phyloP scores from a whole-genome alignment of 1,140 invertebrate species.

The Pentalonia nigronervosa region DNA sequence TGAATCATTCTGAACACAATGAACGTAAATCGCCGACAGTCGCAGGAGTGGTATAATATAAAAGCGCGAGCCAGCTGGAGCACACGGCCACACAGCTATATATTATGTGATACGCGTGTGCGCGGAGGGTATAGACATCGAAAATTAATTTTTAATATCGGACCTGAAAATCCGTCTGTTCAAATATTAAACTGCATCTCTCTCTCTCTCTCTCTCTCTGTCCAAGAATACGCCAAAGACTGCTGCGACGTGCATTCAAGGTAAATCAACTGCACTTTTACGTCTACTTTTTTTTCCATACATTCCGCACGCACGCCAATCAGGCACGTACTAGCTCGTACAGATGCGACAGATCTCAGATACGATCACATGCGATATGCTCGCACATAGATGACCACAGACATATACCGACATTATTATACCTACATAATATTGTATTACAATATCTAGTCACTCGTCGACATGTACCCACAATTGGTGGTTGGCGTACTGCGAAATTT shows the following conservation, averaged over 20 bases:
- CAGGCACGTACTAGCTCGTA: not conserved
- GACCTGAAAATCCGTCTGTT: not conserved
- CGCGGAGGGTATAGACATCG: not conserved
- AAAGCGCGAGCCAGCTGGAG: not conserved
- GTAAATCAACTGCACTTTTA: not conserved
- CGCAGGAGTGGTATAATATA: not conserved
- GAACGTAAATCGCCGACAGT: not conserved
- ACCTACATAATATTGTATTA: not conserved
- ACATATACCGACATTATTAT: not conserved
- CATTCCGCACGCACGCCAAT: not conserved
- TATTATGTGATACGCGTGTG: not conserved
- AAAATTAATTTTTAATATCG: not conserved
- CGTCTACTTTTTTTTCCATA: not conserved
- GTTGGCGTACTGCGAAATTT: not conserved
- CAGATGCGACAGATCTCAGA: not conserved
- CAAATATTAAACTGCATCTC: not conserved
- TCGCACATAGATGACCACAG: not conserved
- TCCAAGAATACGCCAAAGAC: not conserved
- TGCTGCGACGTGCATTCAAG: not conserved
- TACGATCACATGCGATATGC: not conserved
- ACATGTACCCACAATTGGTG: not conserved
- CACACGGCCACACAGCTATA: not conserved
- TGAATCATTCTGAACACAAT: not conserved
- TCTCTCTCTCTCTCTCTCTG: not conserved
- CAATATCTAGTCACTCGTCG: not conserved